Conservation (phyloP, 92 coral and sea anemone genomes). For the Heliopora coerulea region DNA sequence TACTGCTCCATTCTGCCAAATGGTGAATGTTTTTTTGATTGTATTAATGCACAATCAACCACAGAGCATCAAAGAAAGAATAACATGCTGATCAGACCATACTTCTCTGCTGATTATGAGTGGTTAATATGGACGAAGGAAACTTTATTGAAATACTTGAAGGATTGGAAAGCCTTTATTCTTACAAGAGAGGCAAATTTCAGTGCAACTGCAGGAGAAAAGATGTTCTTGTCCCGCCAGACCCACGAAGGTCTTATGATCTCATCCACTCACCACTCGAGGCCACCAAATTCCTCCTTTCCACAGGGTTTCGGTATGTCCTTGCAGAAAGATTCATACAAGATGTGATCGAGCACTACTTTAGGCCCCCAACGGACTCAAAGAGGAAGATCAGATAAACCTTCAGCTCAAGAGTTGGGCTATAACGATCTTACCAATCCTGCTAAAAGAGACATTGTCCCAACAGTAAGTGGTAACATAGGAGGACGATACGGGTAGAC, state of each 20-base stretch:
- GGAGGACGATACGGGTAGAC: conserved; percentile 15
- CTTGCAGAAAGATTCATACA: conserved; percentile 12
- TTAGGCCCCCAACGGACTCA: conserved; percentile 15
- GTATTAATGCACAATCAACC: too few relatives aligned
- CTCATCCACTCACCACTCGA: conserved; percentile 1
- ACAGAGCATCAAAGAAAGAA: too few relatives aligned
- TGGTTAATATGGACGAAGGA: too few relatives aligned
- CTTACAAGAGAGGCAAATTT: too few relatives aligned
- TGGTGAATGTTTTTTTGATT: too few relatives aligned
- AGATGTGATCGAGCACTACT: conserved; percentile 10
- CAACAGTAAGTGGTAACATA: neutral
- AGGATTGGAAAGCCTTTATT: too few relatives aligned
- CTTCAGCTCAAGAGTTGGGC: conserved; percentile 4
- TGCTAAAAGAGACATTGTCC: conserved; percentile 11
- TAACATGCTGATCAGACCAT: too few relatives aligned
- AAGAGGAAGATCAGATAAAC: conserved; percentile 11
- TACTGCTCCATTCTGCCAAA: too few relatives aligned
- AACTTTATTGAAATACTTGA: too few relatives aligned
- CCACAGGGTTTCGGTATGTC: conserved; percentile 5
- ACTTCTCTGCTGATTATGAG: too few relatives aligned
- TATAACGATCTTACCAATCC: conserved; percentile 31
- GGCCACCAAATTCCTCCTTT: conserved; percentile 8
- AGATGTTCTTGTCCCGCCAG: too few relatives aligned
- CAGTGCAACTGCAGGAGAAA: too few relatives aligned
- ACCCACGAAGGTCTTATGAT: neutral